These are phyloP conservation scores for Helicolenus hilgendorfi DNA, from an alignment of 2,797 vertebrate genomes.

Conservation along the genomic window DNA sequence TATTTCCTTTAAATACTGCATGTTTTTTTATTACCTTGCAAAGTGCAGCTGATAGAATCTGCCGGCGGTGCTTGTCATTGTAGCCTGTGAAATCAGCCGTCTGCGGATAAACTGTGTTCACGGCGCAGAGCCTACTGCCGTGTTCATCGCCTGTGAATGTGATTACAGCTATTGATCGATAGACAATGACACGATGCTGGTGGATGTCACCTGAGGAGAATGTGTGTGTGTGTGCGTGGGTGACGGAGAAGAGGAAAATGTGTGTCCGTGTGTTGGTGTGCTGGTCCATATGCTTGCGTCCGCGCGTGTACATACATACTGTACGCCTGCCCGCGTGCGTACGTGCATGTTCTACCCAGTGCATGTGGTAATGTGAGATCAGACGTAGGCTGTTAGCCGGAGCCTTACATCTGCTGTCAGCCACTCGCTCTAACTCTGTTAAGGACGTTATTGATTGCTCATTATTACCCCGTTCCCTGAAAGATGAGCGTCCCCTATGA, in stretches of 20 bases:
- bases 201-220: slow-evolving; percentile 77
- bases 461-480: slow-evolving; percentile 90
- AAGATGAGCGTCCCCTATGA: slow-evolving; percentile 92
- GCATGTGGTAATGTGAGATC: slow-evolving; percentile 83
- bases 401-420: slow-evolving; percentile 90
- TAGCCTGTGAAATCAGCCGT: slow-evolving; percentile 42
- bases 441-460: slow-evolving; percentile 91
- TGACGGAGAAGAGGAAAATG: not conserved
- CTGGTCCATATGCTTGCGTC: slow-evolving; percentile 49
- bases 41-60: slow-evolving; percentile 24
- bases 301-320: not conserved
- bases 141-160: slow-evolving; percentile 73
- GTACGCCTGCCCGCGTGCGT: not conserved
- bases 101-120: slow-evolving; percentile 34
- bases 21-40: slow-evolving; percentile 21
- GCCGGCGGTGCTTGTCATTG: slow-evolving; percentile 37
- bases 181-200: slow-evolving; percentile 71
- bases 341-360: slow-evolving; percentile 48
- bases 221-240: slow-evolving; percentile 6
- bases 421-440: slow-evolving; percentile 89
- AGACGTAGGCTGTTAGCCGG: slow-evolving; percentile 84
- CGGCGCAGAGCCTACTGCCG: not conserved
- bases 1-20: slow-evolving; percentile 35
- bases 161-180: slow-evolving; percentile 83
- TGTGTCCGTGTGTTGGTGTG: slow-evolving; percentile 19